Base-by-base conservation (phyloP, 2,797 vertebrate genomes). In the Enteromius anoplus region DNA sequence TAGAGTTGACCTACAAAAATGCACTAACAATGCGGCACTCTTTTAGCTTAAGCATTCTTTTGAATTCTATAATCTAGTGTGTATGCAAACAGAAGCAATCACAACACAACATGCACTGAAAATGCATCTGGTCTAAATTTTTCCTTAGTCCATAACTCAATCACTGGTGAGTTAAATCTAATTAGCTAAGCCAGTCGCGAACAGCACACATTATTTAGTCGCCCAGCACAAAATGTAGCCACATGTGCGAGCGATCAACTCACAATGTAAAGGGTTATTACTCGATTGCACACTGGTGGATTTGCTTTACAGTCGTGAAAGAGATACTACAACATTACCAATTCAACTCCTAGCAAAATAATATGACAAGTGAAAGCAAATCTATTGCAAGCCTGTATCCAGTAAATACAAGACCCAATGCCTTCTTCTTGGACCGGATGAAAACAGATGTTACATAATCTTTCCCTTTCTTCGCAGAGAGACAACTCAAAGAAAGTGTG, bases 361-460 rank as follows among this genome's bases (percentile, higher is more conserved):
- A 60, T 29, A 64, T 58, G 73, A 75, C 73, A 75, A 75, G 53
- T 66, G 40, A 64, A 64, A 32, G 55, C 6, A 19, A n/a, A 60
- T 47, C 26, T 60, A 34, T 47, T 29, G 49, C 14, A 70, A 79
- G 8, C 32, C 19, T 21, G 34, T 58, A 23, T 75, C 29, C 21
- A 58, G 23, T 60, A 71, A 42, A 29, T 15, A 60, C 23, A 60
- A 29, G 23, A 80, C 14, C 5, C 49, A 23, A 19, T 14, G 15
- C 49, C 21, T 45, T 45, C 5, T 55, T 55, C 29, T 42, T 14
- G 23, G 26, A 71, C 40, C 0, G 2, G 14, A 37, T 32, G 29
- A 47, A 81, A 62, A 71, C 55, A 49, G 69, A 64, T 72, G 55
- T 82, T 42, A 75, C 70, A 65, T 40, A 66, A 66, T 32, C 49